phyloP scores from a whole-genome alignment of 1,140 invertebrate genomes.

The Brachionus sp. region DNA sequence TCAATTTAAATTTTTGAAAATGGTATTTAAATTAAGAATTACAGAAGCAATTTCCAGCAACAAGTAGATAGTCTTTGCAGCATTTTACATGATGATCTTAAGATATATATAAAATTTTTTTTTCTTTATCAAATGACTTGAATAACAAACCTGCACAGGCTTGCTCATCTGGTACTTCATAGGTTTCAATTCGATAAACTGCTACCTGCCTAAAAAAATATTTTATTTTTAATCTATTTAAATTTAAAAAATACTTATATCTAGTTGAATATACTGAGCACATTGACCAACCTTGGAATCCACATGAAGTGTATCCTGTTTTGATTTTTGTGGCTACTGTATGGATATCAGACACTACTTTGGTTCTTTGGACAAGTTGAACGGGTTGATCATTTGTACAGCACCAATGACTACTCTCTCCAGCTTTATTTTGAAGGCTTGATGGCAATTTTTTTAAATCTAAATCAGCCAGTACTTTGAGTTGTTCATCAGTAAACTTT shows the following conservation, averaged over 20 bases:
- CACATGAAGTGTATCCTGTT: slow-evolving; percentile 38
- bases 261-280: slow-evolving; percentile 36
- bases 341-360: slow-evolving; percentile 21
- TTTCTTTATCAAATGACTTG: neutral
- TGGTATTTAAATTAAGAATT: neutral
- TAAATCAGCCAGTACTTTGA: slow-evolving; percentile 8
- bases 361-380: slow-evolving; percentile 30
- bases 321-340: slow-evolving; percentile 40
- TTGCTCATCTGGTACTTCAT: slow-evolving; percentile 44
- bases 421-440: neutral
- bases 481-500: slow-evolving; percentile 36
- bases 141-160: neutral
- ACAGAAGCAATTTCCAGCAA: slow-evolving; percentile 40
- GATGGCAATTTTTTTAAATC: neutral
- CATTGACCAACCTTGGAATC: slow-evolving; percentile 17
- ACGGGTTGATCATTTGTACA: slow-evolving; percentile 42
- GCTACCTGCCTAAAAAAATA: slow-evolving; percentile 15
- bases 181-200: slow-evolving; percentile 15
- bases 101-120: neutral
- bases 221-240: neutral
- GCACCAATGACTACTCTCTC: slow-evolving; percentile 25
- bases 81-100: slow-evolving; percentile 45
- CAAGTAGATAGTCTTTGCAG: slow-evolving; percentile 8
- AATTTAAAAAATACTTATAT: neutral
- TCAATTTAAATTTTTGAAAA: neutral